Evolutionary conservation across 2,888 invertebrate genomes (phyloP).

Genomic region (Rhimphoctona megacephalus): DNA sequence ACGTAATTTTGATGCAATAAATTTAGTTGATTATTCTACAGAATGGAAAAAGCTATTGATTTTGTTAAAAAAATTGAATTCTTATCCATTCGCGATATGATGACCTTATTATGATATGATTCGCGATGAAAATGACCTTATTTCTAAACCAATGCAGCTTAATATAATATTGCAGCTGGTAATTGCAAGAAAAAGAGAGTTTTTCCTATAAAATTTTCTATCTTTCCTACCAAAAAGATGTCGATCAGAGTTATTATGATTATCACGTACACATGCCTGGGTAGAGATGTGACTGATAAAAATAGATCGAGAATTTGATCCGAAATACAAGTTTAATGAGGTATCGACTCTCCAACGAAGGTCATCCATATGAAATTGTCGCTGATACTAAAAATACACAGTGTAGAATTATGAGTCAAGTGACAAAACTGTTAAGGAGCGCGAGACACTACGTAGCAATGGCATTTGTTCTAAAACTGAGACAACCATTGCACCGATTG

Average conservation of each 20-base stretch:
- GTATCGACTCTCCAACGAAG: background rate
- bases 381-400: constrained; percentile 21
- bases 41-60: too few relatives aligned
- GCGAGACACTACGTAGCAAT: background rate
- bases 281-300: background rate
- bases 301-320: background rate
- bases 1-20: too few relatives aligned
- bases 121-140: too few relatives aligned
- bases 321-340: background rate
- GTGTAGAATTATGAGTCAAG: constrained; percentile 4
- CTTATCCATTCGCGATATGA: too few relatives aligned
- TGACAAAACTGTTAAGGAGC: constrained; percentile 6
- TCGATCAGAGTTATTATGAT: background rate
- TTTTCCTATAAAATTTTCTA: too few relatives aligned
- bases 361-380: constrained; percentile 4
- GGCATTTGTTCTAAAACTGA: background rate
- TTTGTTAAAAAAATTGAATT: too few relatives aligned
- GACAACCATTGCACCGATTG: constrained; percentile 9
- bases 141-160: too few relatives aligned
- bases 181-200: too few relatives aligned
- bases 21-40: too few relatives aligned
- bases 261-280: background rate
- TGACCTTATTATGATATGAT: too few relatives aligned
- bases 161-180: too few relatives aligned
- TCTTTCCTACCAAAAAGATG: background rate